These are phyloP conservation scores for Pilophorus perplexus DNA, from an alignment of 2,888 invertebrate species.

Conservation along the genomic window DNA sequence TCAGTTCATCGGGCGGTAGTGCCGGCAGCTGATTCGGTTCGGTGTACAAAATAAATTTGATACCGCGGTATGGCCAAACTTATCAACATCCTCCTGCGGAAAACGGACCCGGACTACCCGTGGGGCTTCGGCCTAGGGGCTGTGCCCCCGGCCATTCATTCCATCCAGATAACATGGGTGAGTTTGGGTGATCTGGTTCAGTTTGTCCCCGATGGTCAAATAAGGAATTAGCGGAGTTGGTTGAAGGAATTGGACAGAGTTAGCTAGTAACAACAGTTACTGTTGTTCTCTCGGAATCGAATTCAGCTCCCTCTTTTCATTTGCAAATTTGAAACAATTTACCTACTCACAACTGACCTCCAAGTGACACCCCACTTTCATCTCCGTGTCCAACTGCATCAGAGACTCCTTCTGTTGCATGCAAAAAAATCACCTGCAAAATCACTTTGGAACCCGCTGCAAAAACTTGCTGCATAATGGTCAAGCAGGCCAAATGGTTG, in stretches of 20 bases:
- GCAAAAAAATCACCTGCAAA: too few species aligned
- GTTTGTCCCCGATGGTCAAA: neutral
- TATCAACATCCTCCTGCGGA: slow-evolving; percentile 48
- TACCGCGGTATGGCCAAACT: slow-evolving; percentile 34
- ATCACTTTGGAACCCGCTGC: too few species aligned
- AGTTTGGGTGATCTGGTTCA: too few species aligned
- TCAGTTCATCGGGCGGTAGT: slow-evolving; percentile 34
- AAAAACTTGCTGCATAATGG: too few species aligned
- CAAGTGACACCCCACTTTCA: too few species aligned
- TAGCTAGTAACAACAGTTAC: neutral
- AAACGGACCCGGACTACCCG: slow-evolving; percentile 47
- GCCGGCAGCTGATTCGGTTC: slow-evolving; percentile 17
- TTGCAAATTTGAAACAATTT: too few species aligned
- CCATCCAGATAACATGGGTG: slow-evolving; percentile 36
- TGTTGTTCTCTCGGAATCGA: too few species aligned
- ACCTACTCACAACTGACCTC: too few species aligned
- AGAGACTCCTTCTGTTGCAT: too few species aligned
- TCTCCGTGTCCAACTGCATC: too few species aligned
- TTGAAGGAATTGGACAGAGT: neutral
- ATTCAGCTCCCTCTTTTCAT: too few species aligned
- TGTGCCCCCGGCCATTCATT: slow-evolving; percentile 23
- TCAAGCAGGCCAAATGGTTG: too few species aligned
- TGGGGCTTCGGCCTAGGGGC: slow-evolving; percentile 50
- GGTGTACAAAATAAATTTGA: neutral
- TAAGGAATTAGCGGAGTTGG: neutral